Percentiles rank a stretch among this genome's conserved stretches.
phyloP scores from a whole-genome alignment of 2,888 invertebrate species.

The Mimas tiliae region DNA sequence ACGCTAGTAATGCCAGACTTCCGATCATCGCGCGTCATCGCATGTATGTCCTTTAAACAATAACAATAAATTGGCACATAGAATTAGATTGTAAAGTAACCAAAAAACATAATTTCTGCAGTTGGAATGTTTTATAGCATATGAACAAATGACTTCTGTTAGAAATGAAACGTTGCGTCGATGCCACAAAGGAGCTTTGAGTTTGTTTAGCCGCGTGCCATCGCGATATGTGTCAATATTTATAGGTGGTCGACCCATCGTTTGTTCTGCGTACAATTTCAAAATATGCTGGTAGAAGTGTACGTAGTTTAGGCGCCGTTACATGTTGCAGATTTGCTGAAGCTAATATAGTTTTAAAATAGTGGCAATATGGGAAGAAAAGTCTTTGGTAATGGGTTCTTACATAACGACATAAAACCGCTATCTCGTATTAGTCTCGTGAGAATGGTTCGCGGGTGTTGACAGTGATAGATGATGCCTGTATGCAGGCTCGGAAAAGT shows the following conservation, averaged over 20 bases:
- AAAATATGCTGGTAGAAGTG: conserved; percentile 58
- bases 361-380: conserved; percentile 55
- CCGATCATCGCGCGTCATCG: too few relatives aligned
- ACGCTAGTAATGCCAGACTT: too few relatives aligned
- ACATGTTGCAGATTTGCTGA: conserved; percentile 76
- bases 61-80: background rate
- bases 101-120: background rate
- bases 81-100: background rate
- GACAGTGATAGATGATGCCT: conserved; percentile 19
- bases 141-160: conserved; percentile 41
- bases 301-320: conserved; percentile 68
- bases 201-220: conserved; percentile 67
- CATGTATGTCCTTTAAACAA: too few relatives aligned
- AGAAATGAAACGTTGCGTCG: conserved; percentile 46
- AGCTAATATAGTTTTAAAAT: conserved; percentile 68
- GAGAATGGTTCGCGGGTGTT: conserved; percentile 10
- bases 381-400: conserved; percentile 68
- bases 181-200: conserved; percentile 48
- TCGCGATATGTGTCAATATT: conserved; percentile 75
- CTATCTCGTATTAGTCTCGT: conserved; percentile 58
- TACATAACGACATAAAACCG: conserved; percentile 72
- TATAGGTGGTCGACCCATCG: conserved; percentile 70
- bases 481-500: background rate
- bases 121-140: conserved; percentile 1
- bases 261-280: conserved; percentile 50